These are phyloP conservation scores for Tetragonisca angustula DNA, from an alignment of 2,888 invertebrate genomes.

Conservation along the genomic window DNA sequence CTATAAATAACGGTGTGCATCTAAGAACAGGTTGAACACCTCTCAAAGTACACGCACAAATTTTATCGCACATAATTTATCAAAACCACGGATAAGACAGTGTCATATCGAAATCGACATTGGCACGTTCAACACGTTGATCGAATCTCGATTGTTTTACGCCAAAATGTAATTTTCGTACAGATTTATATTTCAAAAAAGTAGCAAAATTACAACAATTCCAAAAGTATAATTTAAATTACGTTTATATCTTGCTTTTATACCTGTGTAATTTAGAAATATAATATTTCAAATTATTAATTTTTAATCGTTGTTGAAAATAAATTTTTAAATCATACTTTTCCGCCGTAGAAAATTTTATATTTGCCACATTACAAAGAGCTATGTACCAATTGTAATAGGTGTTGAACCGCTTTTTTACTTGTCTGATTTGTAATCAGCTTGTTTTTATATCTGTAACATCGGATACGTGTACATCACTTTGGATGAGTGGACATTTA, in stretches of 20 bases:
- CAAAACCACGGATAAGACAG: neutral
- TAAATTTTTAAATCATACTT: neutral
- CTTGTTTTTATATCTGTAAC: neutral
- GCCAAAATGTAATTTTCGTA: neutral
- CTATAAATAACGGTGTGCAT: neutral
- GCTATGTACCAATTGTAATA: neutral
- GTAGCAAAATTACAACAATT: too few species aligned
- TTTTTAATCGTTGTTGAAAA: too few species aligned
- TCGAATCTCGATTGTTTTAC: neutral
- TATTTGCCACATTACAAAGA: neutral
- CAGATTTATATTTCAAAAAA: neutral
- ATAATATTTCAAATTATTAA: too few species aligned
- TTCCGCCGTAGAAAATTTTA: neutral
- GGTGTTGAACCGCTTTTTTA: neutral
- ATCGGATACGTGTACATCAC: neutral
- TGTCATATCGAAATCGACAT: neutral
- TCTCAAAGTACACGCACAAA: conserved; percentile 22
- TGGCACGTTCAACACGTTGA: neutral
- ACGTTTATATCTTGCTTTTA: too few species aligned
- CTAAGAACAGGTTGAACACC: conserved; percentile 11
- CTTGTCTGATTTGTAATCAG: conserved; percentile 12
- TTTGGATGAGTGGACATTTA: neutral
- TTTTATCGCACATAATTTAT: neutral
- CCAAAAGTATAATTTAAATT: too few species aligned
- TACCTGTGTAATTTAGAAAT: too few species aligned